Evolutionary conservation across 2,888 invertebrate genomes (phyloP), one percentile per base, ranked within the genome.

Genomic region (Oscheius myriophilus): DNA sequence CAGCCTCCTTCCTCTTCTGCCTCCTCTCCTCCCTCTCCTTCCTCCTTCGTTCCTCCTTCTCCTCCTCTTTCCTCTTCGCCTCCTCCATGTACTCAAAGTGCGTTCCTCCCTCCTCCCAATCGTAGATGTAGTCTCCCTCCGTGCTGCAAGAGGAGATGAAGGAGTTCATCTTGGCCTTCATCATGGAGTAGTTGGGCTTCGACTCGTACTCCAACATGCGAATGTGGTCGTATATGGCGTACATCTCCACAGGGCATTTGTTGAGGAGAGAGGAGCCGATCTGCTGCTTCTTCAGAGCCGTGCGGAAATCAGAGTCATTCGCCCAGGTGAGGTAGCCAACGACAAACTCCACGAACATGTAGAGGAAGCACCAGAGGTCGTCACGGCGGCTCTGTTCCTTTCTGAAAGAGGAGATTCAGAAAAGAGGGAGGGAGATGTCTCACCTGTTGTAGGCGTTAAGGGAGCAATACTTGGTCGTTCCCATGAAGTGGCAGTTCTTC

Each of bases 311-410:
- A 0, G 69, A 62, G n/a, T 72, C 70, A 41, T 63, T 58, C 0
- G 55, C 6, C 78, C 78, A 78, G 18, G 70, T 71, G 25, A 78
- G 67, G 3, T 59, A 12, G 55, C 78, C 78, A 63, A 65, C 54
- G 54, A 82, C 73, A 52, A 83, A 73, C 59, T 83, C 83, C 62
- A 79, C 77, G 26, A 73, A 51, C 74, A 80, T 78, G 63, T 79
- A 83, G 41, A 83, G 72, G 78, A 80, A 81, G 58, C 77, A 72
- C 82, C 82, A 83, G 49, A 82, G 69, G 68, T 83, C 83, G 62
- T 83, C 83, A 2, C 78, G 70, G 25, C 83, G 70, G 45, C 82
- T 75, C 68, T 83, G 83, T 26, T 83, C 83, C 59, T 59, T 33
- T 14, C 65, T 53, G 26, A 53, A 52, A 52, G 9, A 43, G n/a